These are phyloP conservation scores for Centropus unirufus DNA, from an alignment of 2,113 vertebrate species.

Conservation along the genomic window DNA sequence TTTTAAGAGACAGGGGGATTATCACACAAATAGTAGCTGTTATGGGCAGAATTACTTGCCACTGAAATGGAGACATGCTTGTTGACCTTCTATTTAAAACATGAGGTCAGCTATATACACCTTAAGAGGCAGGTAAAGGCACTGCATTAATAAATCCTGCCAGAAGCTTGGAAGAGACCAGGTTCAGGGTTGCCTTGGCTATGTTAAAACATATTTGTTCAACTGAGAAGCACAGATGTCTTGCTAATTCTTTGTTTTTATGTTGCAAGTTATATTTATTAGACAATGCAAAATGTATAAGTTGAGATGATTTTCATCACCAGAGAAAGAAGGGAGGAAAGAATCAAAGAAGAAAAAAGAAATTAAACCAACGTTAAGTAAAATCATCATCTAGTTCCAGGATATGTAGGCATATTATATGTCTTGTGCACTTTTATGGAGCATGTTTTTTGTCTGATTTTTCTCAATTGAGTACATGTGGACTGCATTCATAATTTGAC, in stretches of 20 bases:
- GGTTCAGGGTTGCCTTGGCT: background rate
- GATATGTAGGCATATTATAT: background rate
- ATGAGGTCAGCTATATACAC: background rate
- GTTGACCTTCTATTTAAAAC: background rate
- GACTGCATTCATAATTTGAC: background rate
- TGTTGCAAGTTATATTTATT: background rate
- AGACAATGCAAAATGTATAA: background rate
- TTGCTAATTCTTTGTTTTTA: background rate
- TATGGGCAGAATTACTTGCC: background rate
- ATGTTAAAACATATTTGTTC: background rate
- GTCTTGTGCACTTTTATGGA: background rate
- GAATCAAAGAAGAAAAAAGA: background rate
- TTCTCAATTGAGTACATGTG: fast-evolving
- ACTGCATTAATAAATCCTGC: background rate
- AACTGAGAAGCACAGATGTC: background rate
- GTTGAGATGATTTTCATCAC: background rate
- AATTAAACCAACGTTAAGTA: background rate
- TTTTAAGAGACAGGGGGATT: background rate
- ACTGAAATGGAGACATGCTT: background rate
- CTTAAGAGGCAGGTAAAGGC: background rate
- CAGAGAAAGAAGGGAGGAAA: background rate
- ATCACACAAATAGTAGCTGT: background rate
- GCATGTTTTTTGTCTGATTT: background rate
- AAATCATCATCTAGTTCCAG: background rate
- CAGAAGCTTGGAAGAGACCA: background rate